These are phyloP conservation scores for Setipinna tenuifilis DNA, from an alignment of 2,797 vertebrate genomes.

Conservation along the genomic window DNA sequence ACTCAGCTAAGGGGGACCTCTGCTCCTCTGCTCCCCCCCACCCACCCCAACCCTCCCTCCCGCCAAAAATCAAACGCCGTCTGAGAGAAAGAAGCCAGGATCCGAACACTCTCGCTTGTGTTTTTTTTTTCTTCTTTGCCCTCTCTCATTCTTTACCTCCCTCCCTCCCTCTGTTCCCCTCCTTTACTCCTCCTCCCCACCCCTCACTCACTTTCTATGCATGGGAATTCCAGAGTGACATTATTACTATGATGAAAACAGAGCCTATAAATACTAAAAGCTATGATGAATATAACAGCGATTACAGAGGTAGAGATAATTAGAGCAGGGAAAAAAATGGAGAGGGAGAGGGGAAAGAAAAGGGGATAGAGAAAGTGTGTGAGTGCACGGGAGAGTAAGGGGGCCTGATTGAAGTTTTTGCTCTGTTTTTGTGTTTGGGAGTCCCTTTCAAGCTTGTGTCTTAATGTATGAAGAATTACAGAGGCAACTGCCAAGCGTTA, in stretches of 20 bases:
- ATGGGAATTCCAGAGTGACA: constrained; percentile 80
- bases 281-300: constrained; percentile 85
- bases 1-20: constrained; percentile 40
- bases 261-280: constrained; percentile 81
- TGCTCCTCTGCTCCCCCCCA: not conserved
- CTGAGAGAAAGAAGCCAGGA: constrained; percentile 65
- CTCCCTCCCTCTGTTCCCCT: constrained; percentile 52
- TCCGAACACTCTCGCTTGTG: constrained; percentile 48
- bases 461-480: constrained; percentile 75
- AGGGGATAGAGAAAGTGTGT: not conserved
- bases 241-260: constrained; percentile 84
- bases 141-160: constrained; percentile 40
- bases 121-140: constrained; percentile 15
- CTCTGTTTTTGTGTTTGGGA: constrained; percentile 77
- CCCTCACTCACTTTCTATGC: constrained; percentile 50
- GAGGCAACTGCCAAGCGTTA: constrained; percentile 66
- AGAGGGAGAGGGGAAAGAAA: constrained; percentile 22
- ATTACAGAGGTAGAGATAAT: constrained; percentile 80
- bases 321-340: constrained; percentile 69
- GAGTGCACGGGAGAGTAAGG: constrained; percentile 11
- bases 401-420: constrained; percentile 73
- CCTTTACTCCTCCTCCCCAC: constrained; percentile 36
- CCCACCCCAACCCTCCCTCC: not conserved
- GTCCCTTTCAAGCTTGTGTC: constrained; percentile 74
- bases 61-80: constrained; percentile 79